A percentile compares a stretch with the other conserved stretches of the same genome.
These are phyloP conservation scores for Seira musarum DNA, from an alignment of 2,888 invertebrate genomes.

Conservation along the genomic window DNA sequence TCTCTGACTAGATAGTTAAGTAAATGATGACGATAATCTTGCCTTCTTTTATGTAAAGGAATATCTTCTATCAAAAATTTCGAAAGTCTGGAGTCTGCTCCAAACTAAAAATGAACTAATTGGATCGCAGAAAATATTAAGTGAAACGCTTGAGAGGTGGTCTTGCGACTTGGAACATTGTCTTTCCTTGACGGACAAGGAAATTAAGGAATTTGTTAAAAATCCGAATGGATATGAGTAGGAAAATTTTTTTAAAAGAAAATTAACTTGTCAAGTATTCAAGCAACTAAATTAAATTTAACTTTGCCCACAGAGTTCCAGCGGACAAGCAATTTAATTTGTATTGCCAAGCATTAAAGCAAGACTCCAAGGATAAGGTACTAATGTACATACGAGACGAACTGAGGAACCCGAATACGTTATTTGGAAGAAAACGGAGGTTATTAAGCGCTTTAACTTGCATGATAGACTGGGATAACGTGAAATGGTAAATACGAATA, in stretches of 20 bases:
- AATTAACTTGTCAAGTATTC: background rate
- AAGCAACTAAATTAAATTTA: background rate
- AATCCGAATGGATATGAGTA: slow-evolving; percentile 1
- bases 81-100: slow-evolving; percentile 1
- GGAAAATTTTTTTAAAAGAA: too few species aligned
- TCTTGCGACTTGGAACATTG: slow-evolving; percentile 39
- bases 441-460: slow-evolving; percentile 36
- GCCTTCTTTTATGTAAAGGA: too few species aligned
- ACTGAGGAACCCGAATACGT: slow-evolving; percentile 17
- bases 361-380: background rate
- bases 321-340: slow-evolving; percentile 33
- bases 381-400: slow-evolving; percentile 20
- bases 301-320: slow-evolving; percentile 21
- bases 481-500: slow-evolving; percentile 32
- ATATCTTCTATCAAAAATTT: slow-evolving; percentile 2
- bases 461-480: slow-evolving; percentile 3
- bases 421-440: slow-evolving; percentile 42
- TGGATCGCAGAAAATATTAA: slow-evolving; percentile 29
- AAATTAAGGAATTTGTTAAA: slow-evolving; percentile 7
- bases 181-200: background rate
- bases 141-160: slow-evolving; percentile 34
- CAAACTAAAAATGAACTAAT: background rate
- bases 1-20: too few species aligned
- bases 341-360: slow-evolving; percentile 23
- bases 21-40: too few species aligned